Conservation (phyloP, 1,140 invertebrate species). For the Drosophila equinoxialis region DNA sequence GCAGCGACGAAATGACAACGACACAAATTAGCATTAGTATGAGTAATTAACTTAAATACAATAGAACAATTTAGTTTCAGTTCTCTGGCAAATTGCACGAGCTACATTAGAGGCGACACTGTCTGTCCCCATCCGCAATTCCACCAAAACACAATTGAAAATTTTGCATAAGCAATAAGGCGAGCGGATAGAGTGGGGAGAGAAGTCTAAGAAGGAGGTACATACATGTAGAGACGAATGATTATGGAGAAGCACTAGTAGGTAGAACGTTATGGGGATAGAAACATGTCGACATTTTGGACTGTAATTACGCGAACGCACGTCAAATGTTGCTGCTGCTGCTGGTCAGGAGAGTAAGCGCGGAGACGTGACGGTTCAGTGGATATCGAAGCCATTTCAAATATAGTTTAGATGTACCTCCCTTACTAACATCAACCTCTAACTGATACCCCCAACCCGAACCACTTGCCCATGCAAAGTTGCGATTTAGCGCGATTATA, state of each 20-base stretch:
- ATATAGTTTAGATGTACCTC: not conserved
- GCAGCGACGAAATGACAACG: constrained; percentile 31
- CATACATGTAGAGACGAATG: not conserved
- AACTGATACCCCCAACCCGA: not conserved
- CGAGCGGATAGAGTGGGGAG: not conserved
- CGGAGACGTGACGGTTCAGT: constrained; percentile 51
- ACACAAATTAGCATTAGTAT: constrained; percentile 78
- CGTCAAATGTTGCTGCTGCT: constrained; percentile 51
- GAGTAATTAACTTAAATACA: constrained; percentile 82
- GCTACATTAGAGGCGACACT: constrained; percentile 46
- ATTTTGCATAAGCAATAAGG: constrained; percentile 60
- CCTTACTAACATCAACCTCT: not conserved
- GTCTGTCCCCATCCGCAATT: not conserved
- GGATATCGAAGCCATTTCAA: constrained; percentile 56
- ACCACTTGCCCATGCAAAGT: constrained; percentile 42
- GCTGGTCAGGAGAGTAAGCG: not conserved
- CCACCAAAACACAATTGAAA: constrained; percentile 61
- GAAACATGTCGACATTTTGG: constrained; percentile 56
- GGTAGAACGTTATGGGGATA: not conserved
- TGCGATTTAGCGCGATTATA: constrained; percentile 62
- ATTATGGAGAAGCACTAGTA: not conserved
- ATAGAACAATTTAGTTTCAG: constrained; percentile 78
- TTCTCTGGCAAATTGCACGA: constrained; percentile 63
- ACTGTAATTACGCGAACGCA: constrained; percentile 72
- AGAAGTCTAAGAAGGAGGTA: not conserved